These are phyloP conservation scores for Phyllostomus hastatus DNA, from an alignment of 2,113 vertebrate species.

Conservation along the genomic window DNA sequence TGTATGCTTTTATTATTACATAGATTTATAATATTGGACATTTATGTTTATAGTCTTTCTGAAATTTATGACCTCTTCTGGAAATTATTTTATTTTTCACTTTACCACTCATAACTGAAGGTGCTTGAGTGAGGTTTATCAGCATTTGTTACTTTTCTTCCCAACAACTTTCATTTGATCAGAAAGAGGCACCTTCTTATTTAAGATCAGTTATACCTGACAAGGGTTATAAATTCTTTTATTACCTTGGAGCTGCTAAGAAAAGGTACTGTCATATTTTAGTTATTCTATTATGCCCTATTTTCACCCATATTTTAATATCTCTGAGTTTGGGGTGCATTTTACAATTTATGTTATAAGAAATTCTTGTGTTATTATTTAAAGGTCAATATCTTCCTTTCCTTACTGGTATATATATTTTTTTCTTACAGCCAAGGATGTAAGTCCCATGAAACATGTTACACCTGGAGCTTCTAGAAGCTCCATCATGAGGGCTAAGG, in stretches of 20 bases:
- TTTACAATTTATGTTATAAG: not conserved
- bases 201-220: not conserved
- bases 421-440: not conserved
- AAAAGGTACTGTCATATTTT: not conserved
- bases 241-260: not conserved
- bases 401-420: not conserved
- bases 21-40: not conserved
- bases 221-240: not conserved
- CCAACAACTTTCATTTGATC: not conserved
- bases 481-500: not conserved
- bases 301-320: not conserved
- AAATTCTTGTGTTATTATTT: not conserved
- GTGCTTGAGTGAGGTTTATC: not conserved
- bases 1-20: not conserved
- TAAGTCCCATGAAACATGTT: not conserved
- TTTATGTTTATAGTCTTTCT: not conserved
- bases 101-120: not conserved
- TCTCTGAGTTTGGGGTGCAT: not conserved
- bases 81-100: not conserved
- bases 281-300: not conserved
- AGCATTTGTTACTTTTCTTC: not conserved
- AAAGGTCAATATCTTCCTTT: not conserved
- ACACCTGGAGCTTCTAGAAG: not conserved
- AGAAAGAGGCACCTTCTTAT: not conserved
- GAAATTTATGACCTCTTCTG: not conserved